Evolutionary conservation across 2,797 vertebrate genomes (phyloP), one percentile per base, ranked within the genome.

Genomic region (Heteromormyrus szaboi): DNA sequence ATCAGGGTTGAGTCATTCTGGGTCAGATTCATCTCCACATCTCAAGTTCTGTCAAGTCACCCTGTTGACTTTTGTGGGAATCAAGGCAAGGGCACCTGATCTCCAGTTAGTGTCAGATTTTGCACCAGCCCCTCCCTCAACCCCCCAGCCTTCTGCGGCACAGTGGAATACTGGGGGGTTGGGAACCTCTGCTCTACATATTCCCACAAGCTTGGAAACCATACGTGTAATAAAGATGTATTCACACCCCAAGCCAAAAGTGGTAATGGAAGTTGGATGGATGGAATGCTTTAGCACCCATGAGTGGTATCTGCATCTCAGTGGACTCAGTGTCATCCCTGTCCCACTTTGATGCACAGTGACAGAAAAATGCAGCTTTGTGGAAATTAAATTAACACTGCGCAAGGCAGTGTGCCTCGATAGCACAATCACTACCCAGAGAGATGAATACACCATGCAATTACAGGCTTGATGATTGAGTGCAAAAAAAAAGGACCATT

Each of bases 371-470:
- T 50, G 25, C 37, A 72, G 83, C 54, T 84, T 53, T 51, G 19
- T 29, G 81, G 29, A 51, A 56, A 50, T 86, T 79, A 51, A 89
- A 87, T 87, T 56, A 48, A 79, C 56, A 53, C 54, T 1, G 87
- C 51, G 19, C 81, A 87, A 85, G 89, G 59, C 48, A 65, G 59
- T 65, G 79, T 53, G 48, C 87, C 41, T 54, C 51, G 88, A 88
- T 72, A 86, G 68, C 53, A 54, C 86, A 62, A 76, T 33, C 17
- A n/a, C 83, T 88, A 62, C 85, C 88, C 86, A 37, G 88, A 89
- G 85, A 89, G 48, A 88, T 87, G 68, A 72, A 89, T 86, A 62
- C 25, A 62, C 79, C 62, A 14, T 89, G 25, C 76, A 87, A 88
- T 87, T 89, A 87, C 51, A 89, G 51, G 56, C 81, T 9, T 84